Evolutionary conservation across 2,113 vertebrate genomes (phyloP).

Genomic region (Gavia stellata): DNA sequence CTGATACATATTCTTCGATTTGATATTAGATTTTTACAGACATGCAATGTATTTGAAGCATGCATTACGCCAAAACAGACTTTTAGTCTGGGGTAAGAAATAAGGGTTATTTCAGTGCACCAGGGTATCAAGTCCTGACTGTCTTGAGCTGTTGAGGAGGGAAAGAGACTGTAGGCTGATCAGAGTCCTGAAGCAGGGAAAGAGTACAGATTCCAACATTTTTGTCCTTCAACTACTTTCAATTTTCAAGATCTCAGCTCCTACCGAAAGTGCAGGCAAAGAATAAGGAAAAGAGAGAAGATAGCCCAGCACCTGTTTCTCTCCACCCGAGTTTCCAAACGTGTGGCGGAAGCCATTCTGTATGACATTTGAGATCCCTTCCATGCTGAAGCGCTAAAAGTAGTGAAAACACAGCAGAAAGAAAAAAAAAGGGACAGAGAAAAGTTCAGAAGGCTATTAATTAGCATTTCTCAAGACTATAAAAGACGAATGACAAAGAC

Average conservation of each 20-base stretch:
- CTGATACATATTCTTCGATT: neutral
- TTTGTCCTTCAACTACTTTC: neutral
- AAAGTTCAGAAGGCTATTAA: constrained; percentile 74
- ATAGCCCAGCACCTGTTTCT: constrained; percentile 91
- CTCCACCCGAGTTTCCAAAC: constrained; percentile 90
- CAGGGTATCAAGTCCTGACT: neutral
- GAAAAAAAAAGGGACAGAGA: constrained; percentile 70
- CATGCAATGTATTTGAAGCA: neutral
- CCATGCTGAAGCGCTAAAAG: constrained; percentile 95
- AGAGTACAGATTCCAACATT: neutral
- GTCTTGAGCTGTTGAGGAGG: neutral
- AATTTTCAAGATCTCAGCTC: constrained; percentile 24
- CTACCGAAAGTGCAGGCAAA: constrained; percentile 49
- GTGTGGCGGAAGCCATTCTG: constrained; percentile 97
- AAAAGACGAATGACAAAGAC: constrained; percentile 39
- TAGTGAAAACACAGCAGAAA: constrained; percentile 60
- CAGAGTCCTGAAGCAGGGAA: neutral
- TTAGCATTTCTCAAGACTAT: constrained; percentile 18
- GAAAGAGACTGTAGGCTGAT: neutral
- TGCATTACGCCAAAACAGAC: neutral
- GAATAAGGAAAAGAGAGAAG: constrained; percentile 59
- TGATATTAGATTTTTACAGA: neutral
- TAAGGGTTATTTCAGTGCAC: neutral
- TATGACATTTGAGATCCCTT: constrained; percentile 96
- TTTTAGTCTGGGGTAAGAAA: neutral